Base-by-base conservation (phyloP, 1,140 invertebrate genomes). In the Drosophila simulans region DNA sequence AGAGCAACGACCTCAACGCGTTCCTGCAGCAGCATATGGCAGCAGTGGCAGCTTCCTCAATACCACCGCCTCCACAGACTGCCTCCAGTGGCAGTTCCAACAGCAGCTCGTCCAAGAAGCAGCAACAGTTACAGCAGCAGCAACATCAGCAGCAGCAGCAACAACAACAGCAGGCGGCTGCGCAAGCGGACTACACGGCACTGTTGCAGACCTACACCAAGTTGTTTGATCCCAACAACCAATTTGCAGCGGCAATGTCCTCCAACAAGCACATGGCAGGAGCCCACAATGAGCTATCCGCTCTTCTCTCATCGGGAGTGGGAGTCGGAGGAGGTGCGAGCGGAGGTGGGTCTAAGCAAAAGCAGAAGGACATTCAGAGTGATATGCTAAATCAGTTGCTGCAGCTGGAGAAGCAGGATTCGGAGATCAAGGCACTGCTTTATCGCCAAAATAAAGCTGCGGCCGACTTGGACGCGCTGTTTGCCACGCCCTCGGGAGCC, bases 21-120 rank as follows among this genome's bases (percentile, higher is more conserved):
- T 92, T 91, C 54, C 69, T 92, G 63, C 91, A 92, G 63, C 89
- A 92, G 31, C 91, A 92, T 51, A 91, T 92, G 85, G 86, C 82
- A 49, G 90, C 78, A 1, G 89, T 89, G 7, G 89, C 90, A 0
- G 88, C 85, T 10, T 83, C 90, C 4, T 70, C 82, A 2, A 77
- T 90, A 37, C 79, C 90, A 1, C 70, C 74, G 40, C 48, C 76
- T 5, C n/a, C 59, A 7, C 59, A 66, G 25, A 12, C 70, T 51
- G 31, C 31, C 43, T 63, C 17, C 49, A 79, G 54, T 68, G 64
- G 62, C 52, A 70, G 42, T 53, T 80, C 35, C 56, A 79, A 48
- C 51, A 83, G 40, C 46, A 76, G 46, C 46, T 68, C 64, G 25
- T 64, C 77, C 11, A 82, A 82, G 54, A 82, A 82, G 40, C 81